These are phyloP conservation scores for Scrobipalpa atriplicella DNA, from an alignment of 2,888 invertebrate genomes.

Conservation along the genomic window DNA sequence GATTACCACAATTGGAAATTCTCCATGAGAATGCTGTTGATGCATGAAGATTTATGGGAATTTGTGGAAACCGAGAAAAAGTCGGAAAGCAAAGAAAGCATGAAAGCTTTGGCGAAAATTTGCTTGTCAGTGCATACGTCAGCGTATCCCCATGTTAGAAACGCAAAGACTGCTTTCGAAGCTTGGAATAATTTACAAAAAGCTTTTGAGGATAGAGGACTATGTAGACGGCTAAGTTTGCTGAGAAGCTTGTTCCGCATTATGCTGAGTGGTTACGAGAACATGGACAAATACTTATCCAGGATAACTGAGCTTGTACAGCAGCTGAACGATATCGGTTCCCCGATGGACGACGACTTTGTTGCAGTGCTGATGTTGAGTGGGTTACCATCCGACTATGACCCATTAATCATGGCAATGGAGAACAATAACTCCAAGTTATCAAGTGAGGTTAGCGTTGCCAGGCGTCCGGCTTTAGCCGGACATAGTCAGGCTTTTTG, in stretches of 20 bases:
- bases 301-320: too few relatives aligned
- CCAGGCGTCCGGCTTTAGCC: too few relatives aligned
- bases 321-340: constrained; percentile 24
- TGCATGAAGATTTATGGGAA: constrained; percentile 32
- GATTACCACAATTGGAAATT: constrained; percentile 26
- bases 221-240: constrained; percentile 30
- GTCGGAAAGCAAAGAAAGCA: constrained; percentile 12
- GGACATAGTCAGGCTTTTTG: too few relatives aligned
- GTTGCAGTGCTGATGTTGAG: constrained; percentile 31
- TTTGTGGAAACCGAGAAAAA: too few relatives aligned
- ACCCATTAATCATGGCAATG: constrained; percentile 33
- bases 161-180: constrained; percentile 27
- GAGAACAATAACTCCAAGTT: constrained; percentile 29
- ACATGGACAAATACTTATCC: too few relatives aligned
- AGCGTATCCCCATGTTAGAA: constrained; percentile 28
- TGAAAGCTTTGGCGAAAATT: constrained; percentile 30
- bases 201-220: constrained; percentile 32
- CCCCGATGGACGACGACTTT: constrained; percentile 31
- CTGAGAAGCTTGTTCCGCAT: too few relatives aligned
- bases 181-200: constrained; percentile 32
- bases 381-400: constrained; percentile 29
- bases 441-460: too few relatives aligned
- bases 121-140: constrained; percentile 22
- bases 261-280: too few relatives aligned
- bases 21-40: constrained; percentile 29